These are phyloP conservation scores for Poeciliopsis presidionis DNA, from an alignment of 2,797 vertebrate genomes.

Conservation along the genomic window DNA sequence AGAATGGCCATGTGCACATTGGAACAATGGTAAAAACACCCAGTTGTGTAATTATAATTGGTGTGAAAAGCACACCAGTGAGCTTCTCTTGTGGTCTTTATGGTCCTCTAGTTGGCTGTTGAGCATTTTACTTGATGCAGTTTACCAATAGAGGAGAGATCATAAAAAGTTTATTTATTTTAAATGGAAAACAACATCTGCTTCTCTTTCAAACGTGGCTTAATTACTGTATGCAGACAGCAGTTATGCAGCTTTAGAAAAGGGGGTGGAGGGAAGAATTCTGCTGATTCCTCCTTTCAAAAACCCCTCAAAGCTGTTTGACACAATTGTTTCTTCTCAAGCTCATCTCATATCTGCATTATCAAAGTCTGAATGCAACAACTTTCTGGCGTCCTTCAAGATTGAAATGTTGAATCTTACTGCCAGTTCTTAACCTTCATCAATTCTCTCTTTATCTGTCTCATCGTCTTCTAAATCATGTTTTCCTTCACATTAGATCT, in stretches of 20 bases:
- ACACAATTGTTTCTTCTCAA: not conserved
- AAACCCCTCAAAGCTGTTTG: not conserved
- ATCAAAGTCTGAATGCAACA: not conserved
- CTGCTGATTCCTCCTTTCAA: not conserved
- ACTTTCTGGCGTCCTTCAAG: not conserved
- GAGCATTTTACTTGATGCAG: not conserved
- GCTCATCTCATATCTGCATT: not conserved
- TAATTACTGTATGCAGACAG: not conserved
- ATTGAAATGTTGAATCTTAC: not conserved
- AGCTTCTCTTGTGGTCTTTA: not conserved
- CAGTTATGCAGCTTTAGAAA: not conserved
- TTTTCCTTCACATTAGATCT: not conserved
- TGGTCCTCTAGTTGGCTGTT: not conserved
- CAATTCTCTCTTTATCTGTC: not conserved
- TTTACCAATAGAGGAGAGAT: not conserved
- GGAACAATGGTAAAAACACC: not conserved
- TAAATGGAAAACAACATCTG: not conserved
- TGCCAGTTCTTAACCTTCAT: not conserved
- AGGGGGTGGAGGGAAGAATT: not conserved
- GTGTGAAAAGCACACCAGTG: conserved; percentile 2
- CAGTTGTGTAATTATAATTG: not conserved
- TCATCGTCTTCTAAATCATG: not conserved
- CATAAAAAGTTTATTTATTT: not conserved
- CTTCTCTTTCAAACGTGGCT: not conserved
- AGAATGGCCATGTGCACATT: not conserved